Conservation (phyloP, 2,888 invertebrate species). For the Clepsis dumicolana region DNA sequence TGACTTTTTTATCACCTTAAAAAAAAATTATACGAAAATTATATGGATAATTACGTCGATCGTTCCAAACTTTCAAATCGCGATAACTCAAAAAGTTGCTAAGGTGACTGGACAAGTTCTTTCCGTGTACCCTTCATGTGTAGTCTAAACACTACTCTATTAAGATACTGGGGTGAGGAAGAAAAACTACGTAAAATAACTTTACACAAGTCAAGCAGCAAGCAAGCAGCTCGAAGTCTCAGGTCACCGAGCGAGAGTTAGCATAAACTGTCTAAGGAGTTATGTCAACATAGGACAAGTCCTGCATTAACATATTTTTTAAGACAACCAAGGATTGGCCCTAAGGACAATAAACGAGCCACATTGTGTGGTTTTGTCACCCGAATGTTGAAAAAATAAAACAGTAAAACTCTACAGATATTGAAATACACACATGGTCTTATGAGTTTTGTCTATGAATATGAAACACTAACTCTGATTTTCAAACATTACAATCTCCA, state of each 20-base stretch:
- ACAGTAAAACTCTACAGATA: neutral
- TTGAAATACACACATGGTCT: slow-evolving; percentile 7
- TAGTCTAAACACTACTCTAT: too few species aligned
- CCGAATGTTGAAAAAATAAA: neutral
- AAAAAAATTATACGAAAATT: too few species aligned
- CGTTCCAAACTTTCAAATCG: too few species aligned
- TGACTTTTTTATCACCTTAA: too few species aligned
- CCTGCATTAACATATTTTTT: neutral
- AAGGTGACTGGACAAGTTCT: too few species aligned
- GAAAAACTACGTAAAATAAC: too few species aligned
- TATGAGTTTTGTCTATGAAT: neutral
- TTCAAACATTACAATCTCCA: slow-evolving; percentile 7
- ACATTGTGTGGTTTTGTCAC: neutral
- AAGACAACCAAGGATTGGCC: neutral
- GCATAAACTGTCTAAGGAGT: slow-evolving; percentile 26
- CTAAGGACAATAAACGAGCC: slow-evolving; percentile 1
- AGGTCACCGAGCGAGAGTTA: neutral
- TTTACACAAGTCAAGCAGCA: too few species aligned
- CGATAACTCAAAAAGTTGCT: too few species aligned
- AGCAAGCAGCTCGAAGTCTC: too few species aligned
- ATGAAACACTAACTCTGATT: neutral
- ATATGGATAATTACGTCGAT: too few species aligned
- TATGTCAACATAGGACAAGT: slow-evolving; percentile 32
- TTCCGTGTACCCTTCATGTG: too few species aligned
- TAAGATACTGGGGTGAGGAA: too few species aligned